These are phyloP conservation scores for Liparis tanakae DNA, from an alignment of 2,797 vertebrate species.

Conservation along the genomic window DNA sequence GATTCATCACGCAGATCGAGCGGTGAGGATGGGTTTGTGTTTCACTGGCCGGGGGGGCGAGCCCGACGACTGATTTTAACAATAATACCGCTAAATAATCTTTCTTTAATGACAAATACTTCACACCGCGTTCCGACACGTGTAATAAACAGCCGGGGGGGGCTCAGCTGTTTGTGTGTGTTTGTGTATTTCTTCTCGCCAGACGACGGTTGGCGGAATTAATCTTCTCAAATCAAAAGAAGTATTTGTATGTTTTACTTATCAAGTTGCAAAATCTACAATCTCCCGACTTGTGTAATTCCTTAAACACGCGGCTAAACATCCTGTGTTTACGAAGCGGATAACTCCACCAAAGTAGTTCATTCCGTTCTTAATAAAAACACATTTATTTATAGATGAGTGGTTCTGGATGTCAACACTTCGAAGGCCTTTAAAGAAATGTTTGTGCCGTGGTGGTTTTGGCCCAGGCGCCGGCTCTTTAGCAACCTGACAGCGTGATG, in stretches of 20 bases:
- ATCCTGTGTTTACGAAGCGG: slow-evolving; percentile 67
- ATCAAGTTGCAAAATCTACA: slow-evolving; percentile 72
- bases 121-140: slow-evolving; percentile 71
- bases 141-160: slow-evolving; percentile 68
- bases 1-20: slow-evolving; percentile 76
- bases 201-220: slow-evolving; percentile 62
- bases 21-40: slow-evolving; percentile 60
- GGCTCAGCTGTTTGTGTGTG: slow-evolving; percentile 54
- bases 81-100: slow-evolving; percentile 78
- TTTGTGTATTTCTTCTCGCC: slow-evolving; percentile 70
- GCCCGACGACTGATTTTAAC: slow-evolving; percentile 76
- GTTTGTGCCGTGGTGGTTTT: slow-evolving; percentile 47
- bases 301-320: slow-evolving; percentile 69
- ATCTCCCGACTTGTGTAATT: slow-evolving; percentile 52
- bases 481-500: slow-evolving; percentile 37
- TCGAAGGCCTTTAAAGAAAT: slow-evolving; percentile 35
- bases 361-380: slow-evolving; percentile 56
- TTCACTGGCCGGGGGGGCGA: slow-evolving; percentile 58
- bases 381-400: slow-evolving; percentile 41
- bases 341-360: slow-evolving; percentile 59
- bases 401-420: slow-evolving; percentile 54
- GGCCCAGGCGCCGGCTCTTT: slow-evolving; percentile 48
- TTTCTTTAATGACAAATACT: slow-evolving; percentile 82
- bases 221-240: slow-evolving; percentile 72
- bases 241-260: slow-evolving; percentile 71